Base-by-base conservation (phyloP, 2,113 vertebrate genomes). In the Bombycilla garrulus region DNA sequence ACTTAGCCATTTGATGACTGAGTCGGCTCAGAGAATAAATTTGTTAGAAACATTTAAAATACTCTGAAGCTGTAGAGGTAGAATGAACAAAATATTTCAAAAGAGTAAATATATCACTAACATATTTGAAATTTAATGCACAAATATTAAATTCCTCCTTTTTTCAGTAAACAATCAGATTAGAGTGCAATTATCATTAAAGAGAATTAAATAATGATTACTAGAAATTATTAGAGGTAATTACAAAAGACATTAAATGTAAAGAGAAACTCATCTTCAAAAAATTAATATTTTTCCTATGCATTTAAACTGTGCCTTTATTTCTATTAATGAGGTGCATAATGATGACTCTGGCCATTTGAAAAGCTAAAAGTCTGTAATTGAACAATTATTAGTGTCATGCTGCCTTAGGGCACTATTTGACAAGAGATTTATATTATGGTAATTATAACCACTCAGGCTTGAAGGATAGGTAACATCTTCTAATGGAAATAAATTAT, bases 401-500 rank as follows among this genome's bases (percentile, higher is more conserved):
- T 80, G 92, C 61, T 96, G 96, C 97, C 98, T 98, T 95, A 97
- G 96, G 97, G 96, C 94, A 97, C 97, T 98, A 98, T 98, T 98
- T 98, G 88, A 98, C 98, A 98, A 97, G 97, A 97, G 97, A 98
- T 97, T 98, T 98, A 98, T 98, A 97, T 97, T 96, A 98, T 96
- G 96, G 95, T 96, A 98, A 98, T 98, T 98, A 98, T 81, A 97
- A 51, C 78, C 95, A 97, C 91, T 98, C 97, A 98, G 94, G 97
- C 98, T 98, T 98, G 98, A 98, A 98, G 98, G 98, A 98, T 96
- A 98, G 98, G 97, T 98, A 98, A 97, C 97, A 98, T 96, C 97
- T 97, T 97, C 84, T 95, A 95, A 98, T 96, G 67, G 93, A 97
- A 98, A 98, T 94, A 98, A 98, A 98, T 98, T 97, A 96, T 29